Conservation (phyloP, 2,888 invertebrate species). For the Rhopalosiphum nymphaeae region DNA sequence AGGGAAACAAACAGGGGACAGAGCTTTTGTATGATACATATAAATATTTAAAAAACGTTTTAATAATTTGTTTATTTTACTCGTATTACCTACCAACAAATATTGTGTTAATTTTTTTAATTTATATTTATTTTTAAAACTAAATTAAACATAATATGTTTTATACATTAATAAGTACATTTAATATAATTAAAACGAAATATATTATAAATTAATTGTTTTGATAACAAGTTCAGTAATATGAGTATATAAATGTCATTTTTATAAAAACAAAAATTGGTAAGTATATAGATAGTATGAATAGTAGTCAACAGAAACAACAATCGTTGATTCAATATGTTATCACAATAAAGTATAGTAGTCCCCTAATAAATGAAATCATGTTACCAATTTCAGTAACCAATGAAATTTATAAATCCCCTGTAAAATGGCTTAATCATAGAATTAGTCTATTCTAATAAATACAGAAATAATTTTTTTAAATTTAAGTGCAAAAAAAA, state of each 20-base stretch:
- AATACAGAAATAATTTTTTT: neutral
- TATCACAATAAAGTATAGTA: neutral
- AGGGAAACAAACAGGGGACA: neutral
- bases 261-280: neutral
- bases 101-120: neutral
- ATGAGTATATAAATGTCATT: neutral
- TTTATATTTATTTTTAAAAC: neutral
- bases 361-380: neutral
- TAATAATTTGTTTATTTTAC: neutral
- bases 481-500: neutral
- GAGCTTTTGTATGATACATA: neutral
- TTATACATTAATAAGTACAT: neutral
- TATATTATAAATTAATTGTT: neutral
- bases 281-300: neutral
- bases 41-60: neutral
- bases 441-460: neutral
- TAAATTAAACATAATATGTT: neutral
- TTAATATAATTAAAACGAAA: neutral
- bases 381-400: too few species aligned
- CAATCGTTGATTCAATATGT: neutral
- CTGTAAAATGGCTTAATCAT: neutral
- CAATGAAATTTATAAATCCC: neutral
- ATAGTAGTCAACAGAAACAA: neutral
- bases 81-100: neutral
- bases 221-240: neutral